phyloP scores from a whole-genome alignment of 2,113 vertebrate species.

The Mus musculus region GRCm39 chr1:152272001-152272500 shows the following conservation, averaged over 20 bases:
- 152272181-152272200: neutral
- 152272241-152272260: neutral
- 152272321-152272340: no score
- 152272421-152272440: no score
- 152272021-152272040: neutral
- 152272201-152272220: neutral
- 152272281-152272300: no score
- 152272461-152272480: no score
- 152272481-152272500: no score
- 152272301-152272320: no score
- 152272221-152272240: neutral
- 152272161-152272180: neutral
- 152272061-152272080: neutral
- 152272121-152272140: neutral
- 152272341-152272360: no score
- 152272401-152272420: no score
- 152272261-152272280: no score
- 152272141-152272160: neutral
- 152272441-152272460: no score
- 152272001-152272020: neutral
- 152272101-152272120: neutral
- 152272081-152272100: neutral
- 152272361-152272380: no score
- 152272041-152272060: neutral
- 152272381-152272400: no score